These are phyloP conservation scores for Holothuria glaberrima DNA, from an alignment of 35 echinoderm and acorn worm species.

Conservation along the genomic window DNA sequence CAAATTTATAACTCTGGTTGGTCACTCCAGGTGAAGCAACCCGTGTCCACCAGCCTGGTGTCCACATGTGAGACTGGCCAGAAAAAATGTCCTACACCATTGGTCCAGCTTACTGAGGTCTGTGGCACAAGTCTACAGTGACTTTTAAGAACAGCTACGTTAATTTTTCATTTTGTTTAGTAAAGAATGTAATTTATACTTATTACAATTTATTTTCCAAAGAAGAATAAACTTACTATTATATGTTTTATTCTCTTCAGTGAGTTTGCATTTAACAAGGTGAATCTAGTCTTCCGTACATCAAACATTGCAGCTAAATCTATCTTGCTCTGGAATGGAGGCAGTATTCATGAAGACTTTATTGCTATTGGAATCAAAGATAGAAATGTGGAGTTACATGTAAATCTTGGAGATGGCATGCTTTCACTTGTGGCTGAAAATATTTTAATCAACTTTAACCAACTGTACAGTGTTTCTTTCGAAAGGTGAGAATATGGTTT, in stretches of 20 bases:
- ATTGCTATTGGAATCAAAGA: slow-evolving; percentile 74
- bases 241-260: slow-evolving; percentile 45
- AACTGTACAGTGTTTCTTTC: slow-evolving; percentile 71
- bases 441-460: slow-evolving; percentile 48
- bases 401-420: slow-evolving; percentile 80
- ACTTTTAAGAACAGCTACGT: too few relatives aligned
- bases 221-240: neutral
- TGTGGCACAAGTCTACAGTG: too few relatives aligned
- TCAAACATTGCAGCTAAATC: slow-evolving; percentile 34
- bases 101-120: too few relatives aligned
- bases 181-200: neutral
- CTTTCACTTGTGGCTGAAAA: slow-evolving; percentile 14
- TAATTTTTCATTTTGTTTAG: neutral
- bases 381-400: slow-evolving; percentile 54
- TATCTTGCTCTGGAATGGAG: slow-evolving; percentile 89
- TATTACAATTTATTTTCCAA: too few relatives aligned
- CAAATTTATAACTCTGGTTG: too few relatives aligned
- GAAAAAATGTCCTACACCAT: too few relatives aligned
- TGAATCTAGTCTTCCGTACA: slow-evolving; percentile 75
- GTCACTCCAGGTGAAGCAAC: too few relatives aligned
- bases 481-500: slow-evolving; percentile 59
- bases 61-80: too few relatives aligned
- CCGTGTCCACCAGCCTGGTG: too few relatives aligned
- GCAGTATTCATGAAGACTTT: slow-evolving; percentile 63
- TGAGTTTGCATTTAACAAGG: slow-evolving; percentile 74